Percentiles rank a stretch among this genome's conserved stretches.
These are phyloP conservation scores for Perca fluviatilis DNA, from an alignment of 2,113 vertebrate species.

Conservation along the genomic window DNA sequence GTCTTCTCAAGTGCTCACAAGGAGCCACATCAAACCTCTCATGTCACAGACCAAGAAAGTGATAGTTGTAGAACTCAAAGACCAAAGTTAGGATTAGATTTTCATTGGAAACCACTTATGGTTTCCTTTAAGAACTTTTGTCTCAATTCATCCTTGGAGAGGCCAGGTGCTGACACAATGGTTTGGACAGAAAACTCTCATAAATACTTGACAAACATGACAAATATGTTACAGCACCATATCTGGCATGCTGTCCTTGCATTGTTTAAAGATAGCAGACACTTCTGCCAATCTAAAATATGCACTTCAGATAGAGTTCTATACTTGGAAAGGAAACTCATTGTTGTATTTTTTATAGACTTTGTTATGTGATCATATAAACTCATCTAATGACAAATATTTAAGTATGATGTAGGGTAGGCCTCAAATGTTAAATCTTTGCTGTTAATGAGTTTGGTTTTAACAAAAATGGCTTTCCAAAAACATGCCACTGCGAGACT, in stretches of 20 bases:
- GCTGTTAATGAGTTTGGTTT: background rate
- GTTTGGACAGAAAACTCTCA: slow-evolving; percentile 21
- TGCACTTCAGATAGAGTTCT: background rate
- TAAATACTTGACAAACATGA: slow-evolving; percentile 2
- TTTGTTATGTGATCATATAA: background rate
- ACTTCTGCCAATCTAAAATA: background rate
- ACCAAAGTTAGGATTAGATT: slow-evolving; percentile 25
- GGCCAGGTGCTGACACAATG: slow-evolving; percentile 38
- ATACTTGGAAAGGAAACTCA: slow-evolving; percentile 3
- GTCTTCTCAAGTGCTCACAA: slow-evolving; percentile 35
- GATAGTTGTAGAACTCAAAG: slow-evolving; percentile 35
- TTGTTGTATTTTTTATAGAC: background rate
- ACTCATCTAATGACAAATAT: background rate
- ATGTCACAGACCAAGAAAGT: slow-evolving; percentile 24
- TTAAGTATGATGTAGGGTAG: background rate
- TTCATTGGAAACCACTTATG: slow-evolving; percentile 45
- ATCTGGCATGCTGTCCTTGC: slow-evolving; percentile 23
- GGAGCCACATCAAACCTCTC: slow-evolving; percentile 56
- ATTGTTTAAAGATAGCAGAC: slow-evolving; percentile 32
- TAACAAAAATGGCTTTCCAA: slow-evolving; percentile 8
- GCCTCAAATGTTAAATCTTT: slow-evolving; percentile 7
- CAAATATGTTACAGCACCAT: slow-evolving; percentile 4
- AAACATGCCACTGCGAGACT: slow-evolving; percentile 26
- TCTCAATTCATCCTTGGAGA: slow-evolving; percentile 32
- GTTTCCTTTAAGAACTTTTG: slow-evolving; percentile 20